Base-by-base conservation (phyloP, 2,888 invertebrate genomes). In the Drosophila aldrichi region DNA sequence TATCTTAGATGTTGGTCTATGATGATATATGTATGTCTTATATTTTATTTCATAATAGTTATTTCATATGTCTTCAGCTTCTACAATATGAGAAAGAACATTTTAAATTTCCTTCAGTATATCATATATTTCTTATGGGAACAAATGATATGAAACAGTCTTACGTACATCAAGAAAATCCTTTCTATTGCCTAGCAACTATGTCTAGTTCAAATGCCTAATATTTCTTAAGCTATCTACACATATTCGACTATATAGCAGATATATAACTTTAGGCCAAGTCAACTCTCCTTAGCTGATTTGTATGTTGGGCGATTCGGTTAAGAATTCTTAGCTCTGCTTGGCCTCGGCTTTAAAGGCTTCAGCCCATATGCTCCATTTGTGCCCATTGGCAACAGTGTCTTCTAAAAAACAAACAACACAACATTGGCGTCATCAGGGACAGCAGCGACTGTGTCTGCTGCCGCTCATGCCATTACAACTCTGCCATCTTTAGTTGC, bases 401-500 rank as follows among this genome's bases (percentile, higher is more conserved):
- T 44, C 25, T 54, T 25, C 34, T 57, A 57, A 36, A 57, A 34
- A 36, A 25, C 22, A 22, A 22, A 34, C 25, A 57, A 44, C 57
- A 57, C 57, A 44, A 25, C 57, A 18, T 22, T n/a, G 36, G 44
- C 57, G 57, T 25, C 57, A 25, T 22, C 34, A 46, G 44, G 29
- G 57, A 46, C 57, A 46, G 29, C 56, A 46, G 29, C 56, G 38
- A 43, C 10, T 56, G 20, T 18, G 49, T 8, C 18, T 32, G 4
- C 18, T 57, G 38, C 46, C 44, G 29, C 49, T 49, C 52, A 52
- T 34, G 64, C 25, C 25, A 25, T 25, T 25, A 25, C 34, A 40
- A 40, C 51, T 10, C 66, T 32, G 20, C 40, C 68, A 66, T 38
- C 44, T 68, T 49, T 16, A 40, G 56, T 56, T 41, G 64, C 65